Evolutionary conservation across 2,797 vertebrate species (phyloP).

Genomic region (Spizella passerina): DNA sequence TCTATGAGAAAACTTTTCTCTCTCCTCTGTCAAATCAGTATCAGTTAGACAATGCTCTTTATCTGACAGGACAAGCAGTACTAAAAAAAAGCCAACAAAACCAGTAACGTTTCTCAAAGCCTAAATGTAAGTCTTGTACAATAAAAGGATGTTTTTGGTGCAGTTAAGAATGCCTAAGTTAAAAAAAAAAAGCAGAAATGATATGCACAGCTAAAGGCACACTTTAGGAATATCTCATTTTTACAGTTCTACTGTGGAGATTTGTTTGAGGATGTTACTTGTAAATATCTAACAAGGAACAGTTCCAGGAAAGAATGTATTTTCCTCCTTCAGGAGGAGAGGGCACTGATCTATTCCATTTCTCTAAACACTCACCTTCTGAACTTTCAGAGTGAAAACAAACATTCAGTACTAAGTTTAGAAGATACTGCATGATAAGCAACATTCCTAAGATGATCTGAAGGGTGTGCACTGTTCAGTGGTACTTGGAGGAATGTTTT

Average conservation of each 20-base stretch:
- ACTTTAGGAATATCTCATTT: neutral
- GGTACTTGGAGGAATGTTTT: neutral
- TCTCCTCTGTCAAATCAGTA: neutral
- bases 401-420: slow-evolving; percentile 41
- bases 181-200: neutral
- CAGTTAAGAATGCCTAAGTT: neutral
- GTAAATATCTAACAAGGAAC: neutral
- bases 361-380: slow-evolving; percentile 32
- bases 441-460: slow-evolving; percentile 60
- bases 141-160: neutral
- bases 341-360: neutral
- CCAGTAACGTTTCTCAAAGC: neutral
- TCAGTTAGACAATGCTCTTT: neutral
- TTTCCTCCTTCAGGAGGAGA: neutral
- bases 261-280: neutral
- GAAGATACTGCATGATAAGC: slow-evolving; percentile 40
- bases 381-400: slow-evolving; percentile 43
- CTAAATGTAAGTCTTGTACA: neutral
- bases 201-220: neutral
- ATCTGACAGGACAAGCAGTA: neutral
- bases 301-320: neutral
- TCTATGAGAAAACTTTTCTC: neutral
- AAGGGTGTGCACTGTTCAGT: slow-evolving; percentile 22
- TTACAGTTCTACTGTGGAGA: neutral
- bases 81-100: neutral